A percentile compares a stretch with the other conserved stretches of the same genome.
phyloP scores from a whole-genome alignment of 2,888 invertebrate species.

The Latheticus oryzae region DNA sequence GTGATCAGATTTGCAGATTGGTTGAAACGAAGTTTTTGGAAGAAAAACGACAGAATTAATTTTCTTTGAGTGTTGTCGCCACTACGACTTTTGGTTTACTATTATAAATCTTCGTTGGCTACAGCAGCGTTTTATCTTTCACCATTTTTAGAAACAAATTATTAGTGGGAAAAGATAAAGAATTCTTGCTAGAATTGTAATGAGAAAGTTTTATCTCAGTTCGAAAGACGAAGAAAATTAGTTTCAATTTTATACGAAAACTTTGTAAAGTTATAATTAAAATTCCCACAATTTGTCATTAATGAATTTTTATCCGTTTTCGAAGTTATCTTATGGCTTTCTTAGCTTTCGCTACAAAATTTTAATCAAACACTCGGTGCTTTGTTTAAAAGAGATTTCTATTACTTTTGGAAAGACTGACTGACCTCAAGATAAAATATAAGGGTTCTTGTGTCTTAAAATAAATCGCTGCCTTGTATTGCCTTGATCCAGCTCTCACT shows the following conservation, averaged over 20 bases:
- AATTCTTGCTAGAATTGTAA: slow-evolving; percentile 31
- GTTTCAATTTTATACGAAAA: slow-evolving; percentile 44
- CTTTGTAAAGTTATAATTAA: slow-evolving; percentile 46
- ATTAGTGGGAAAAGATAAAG: slow-evolving; percentile 30
- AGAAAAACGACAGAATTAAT: too few relatives aligned
- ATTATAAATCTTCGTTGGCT: too few relatives aligned
- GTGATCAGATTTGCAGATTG: slow-evolving; percentile 6
- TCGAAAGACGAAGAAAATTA: slow-evolving; percentile 41
- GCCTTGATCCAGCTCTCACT: slow-evolving; percentile 22
- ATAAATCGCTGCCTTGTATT: slow-evolving; percentile 22
- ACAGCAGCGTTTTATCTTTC: slow-evolving; percentile 6
- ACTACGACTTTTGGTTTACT: too few relatives aligned
- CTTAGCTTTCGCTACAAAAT: slow-evolving; percentile 24
- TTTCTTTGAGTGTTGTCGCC: too few relatives aligned
- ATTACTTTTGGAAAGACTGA: slow-evolving; percentile 11
- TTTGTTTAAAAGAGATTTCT: slow-evolving; percentile 20
- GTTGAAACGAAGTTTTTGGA: not conserved
- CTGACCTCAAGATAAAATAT: slow-evolving; percentile 23
- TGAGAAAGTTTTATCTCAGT: slow-evolving; percentile 39
- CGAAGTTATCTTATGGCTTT: slow-evolving; percentile 34
- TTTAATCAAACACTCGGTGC: slow-evolving; percentile 33
- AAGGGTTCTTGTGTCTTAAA: slow-evolving; percentile 11
- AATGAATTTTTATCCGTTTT: slow-evolving; percentile 47
- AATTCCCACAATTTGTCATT: slow-evolving; percentile 47
- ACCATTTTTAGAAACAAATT: slow-evolving; percentile 23